Base-by-base conservation (phyloP, 2,113 vertebrate species). In the Misgurnus mizolepis region DNA sequence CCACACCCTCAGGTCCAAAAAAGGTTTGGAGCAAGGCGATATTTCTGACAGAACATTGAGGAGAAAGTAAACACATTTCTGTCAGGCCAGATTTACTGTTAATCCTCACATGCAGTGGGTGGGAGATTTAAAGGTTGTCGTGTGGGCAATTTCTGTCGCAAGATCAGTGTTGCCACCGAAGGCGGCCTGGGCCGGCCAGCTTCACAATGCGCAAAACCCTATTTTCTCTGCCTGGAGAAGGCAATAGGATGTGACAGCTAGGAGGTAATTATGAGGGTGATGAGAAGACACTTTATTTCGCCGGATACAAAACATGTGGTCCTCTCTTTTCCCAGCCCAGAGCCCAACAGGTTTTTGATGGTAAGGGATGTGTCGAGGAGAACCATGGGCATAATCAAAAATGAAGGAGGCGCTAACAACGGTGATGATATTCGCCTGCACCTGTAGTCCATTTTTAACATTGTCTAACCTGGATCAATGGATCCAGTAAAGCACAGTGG, bases 301-400 rank as follows among this genome's bases (percentile, higher is more conserved):
- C 27, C 49, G 12, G 80, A 84, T 47, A 65, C 80, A 74, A 84
- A 82, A 85, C 84, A 85, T 85, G 79, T 72, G 83, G 50, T 68
- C 67, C 76, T 73, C 55, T 77, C 60, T 50, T 65, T 53, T 69
- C 67, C 27, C 79, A 68, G 80, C 53, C 56, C 78, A 79, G 53
- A 81, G 49, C 69, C 69, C 47, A 86, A 80, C 80, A 83, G 76
- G 85, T 71, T 84, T 80, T 86, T 69, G 80, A 79, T 43, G 71
- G 67, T 3, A n/a, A 71, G n/a, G 50, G 79, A 70, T 78, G 80
- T 80, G 68, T 22, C 9, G 82, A 74, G 76, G 71, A 83, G 79
- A 68, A 80, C 77, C 50, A 62, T 43, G 56, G 76, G 67, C 66
- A 40, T 78, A 76, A 80, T 61, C 71, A 72, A 47, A 76, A 41